A percentile compares a stretch with the other conserved stretches of the same genome.
Conservation (phyloP, 2,888 invertebrate genomes). For the Leucophora obtusa region DNA sequence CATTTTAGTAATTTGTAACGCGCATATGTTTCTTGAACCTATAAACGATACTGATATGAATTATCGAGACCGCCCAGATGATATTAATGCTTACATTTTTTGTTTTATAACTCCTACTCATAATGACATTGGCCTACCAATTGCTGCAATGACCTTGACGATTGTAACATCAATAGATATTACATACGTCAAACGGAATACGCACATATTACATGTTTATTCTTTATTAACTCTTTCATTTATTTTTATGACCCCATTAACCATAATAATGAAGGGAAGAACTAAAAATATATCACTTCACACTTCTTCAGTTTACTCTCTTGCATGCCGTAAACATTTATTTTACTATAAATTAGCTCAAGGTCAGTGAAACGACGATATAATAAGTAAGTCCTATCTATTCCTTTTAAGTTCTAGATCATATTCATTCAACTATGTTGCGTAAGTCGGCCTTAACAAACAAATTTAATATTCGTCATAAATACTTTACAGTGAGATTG, state of each 20-base stretch:
- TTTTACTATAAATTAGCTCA: constrained; percentile 61
- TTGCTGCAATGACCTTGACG: constrained; percentile 42
- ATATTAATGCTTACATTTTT: neutral
- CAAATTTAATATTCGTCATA: neutral
- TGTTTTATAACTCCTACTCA: neutral
- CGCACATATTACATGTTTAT: neutral
- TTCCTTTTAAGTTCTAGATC: constrained; percentile 4
- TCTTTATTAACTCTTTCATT: constrained; percentile 51
- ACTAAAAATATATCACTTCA: constrained; percentile 38
- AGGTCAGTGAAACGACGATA: constrained; percentile 65
- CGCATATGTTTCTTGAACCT: neutral
- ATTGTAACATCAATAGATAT: constrained; percentile 3
- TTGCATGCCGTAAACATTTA: constrained; percentile 12
- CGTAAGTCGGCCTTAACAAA: constrained; percentile 14
- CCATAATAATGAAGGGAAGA: constrained; percentile 26
- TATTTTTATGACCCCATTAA: constrained; percentile 51
- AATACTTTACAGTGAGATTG: neutral
- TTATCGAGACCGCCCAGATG: constrained; percentile 12
- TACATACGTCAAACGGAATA: neutral
- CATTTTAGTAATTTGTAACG: constrained; percentile 19
- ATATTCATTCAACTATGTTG: constrained; percentile 10
- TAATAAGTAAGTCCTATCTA: constrained; percentile 34
- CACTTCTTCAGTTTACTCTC: constrained; percentile 27
- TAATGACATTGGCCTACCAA: neutral
- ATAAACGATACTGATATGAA: neutral